A percentile compares a stretch with the other conserved stretches of the same genome.
These are phyloP conservation scores for Trachelus troglodyta DNA, from an alignment of 2,888 invertebrate genomes.

Conservation along the genomic window DNA sequence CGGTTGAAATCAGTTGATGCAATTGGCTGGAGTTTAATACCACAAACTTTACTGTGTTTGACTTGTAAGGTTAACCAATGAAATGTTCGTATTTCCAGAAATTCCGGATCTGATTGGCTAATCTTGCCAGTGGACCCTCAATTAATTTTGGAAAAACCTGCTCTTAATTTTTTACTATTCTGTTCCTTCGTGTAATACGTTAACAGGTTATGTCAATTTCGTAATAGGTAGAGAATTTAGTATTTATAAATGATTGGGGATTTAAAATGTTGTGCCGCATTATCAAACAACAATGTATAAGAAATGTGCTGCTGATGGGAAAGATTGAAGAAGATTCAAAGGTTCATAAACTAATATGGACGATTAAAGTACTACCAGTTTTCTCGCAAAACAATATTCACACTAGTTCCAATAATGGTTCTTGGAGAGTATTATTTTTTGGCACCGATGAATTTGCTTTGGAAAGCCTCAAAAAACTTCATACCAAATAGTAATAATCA, in stretches of 20 bases:
- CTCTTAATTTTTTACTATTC: background rate
- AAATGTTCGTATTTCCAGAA: too few relatives aligned
- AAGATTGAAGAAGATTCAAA: background rate
- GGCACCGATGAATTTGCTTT: conserved; percentile 88
- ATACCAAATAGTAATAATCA: conserved; percentile 72
- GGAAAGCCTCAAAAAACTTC: conserved; percentile 77
- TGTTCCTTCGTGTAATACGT: background rate
- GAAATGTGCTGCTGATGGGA: background rate
- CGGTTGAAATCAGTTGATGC: too few relatives aligned
- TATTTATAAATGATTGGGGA: background rate
- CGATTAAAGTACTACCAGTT: background rate
- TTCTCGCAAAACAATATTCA: background rate
- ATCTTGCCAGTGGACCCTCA: too few relatives aligned
- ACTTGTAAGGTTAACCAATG: too few relatives aligned
- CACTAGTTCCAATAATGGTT: conserved; percentile 26
- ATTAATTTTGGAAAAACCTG: too few relatives aligned
- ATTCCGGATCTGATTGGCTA: too few relatives aligned
- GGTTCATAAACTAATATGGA: background rate
- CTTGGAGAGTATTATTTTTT: conserved; percentile 82
- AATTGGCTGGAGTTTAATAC: too few relatives aligned
- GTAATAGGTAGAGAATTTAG: background rate
- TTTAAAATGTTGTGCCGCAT: background rate
- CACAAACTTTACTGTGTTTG: too few relatives aligned
- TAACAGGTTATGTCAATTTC: background rate
- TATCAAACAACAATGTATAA: background rate